Base-by-base conservation (phyloP, 1,140 invertebrate species). In the Ceratosolen solmsi region DNA sequence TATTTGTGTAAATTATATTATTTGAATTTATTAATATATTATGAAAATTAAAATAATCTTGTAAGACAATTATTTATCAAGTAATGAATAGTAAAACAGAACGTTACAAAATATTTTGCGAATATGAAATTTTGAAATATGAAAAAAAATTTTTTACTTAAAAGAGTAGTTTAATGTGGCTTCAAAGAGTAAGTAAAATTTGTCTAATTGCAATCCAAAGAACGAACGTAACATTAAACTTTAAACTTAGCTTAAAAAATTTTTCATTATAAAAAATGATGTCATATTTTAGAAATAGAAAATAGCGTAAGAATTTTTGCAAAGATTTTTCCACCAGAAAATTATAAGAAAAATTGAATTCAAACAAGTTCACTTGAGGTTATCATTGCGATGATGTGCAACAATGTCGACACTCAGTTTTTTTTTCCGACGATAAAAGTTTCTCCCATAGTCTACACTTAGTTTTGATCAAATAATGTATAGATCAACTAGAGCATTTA, bases 361-460 rank as follows among this genome's bases (percentile, higher is more conserved):
- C 72, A 60, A 76, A 49, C 68, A 82, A 74, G 80, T 82, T 77
- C 80, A 72, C 65, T 58, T 27, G 54, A 51, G 72, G 74, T 81
- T 82, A 82, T 84, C 83, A 49, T 84, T 65, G 60, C 58, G 54
- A 36, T 63, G 36, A 82, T 82, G 49, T 82, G 85, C 84, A 85
- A 88, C 84, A 84, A 84, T 85, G 77, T 85, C 70, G 82, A 85
- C 78, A 84, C 82, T 70, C 79, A 79, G 46, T 84, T 77, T 30
- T 79, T 54, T 56, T 82, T 51, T 70, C 74, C 63, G 60, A 71
- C 82, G 82, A 82, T 86, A 75, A 81, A 75, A 81, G 15, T 75
- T 54, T 81, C 72, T 75, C 58, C 79, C 72, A 81, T 81, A 73
- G 72, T 81, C 30, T 68, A 49, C 9, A 11, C 49, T 70, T 56